These are phyloP conservation scores for Oreochromis aureus DNA, from an alignment of 2,113 vertebrate genomes.

Conservation along the genomic window DNA sequence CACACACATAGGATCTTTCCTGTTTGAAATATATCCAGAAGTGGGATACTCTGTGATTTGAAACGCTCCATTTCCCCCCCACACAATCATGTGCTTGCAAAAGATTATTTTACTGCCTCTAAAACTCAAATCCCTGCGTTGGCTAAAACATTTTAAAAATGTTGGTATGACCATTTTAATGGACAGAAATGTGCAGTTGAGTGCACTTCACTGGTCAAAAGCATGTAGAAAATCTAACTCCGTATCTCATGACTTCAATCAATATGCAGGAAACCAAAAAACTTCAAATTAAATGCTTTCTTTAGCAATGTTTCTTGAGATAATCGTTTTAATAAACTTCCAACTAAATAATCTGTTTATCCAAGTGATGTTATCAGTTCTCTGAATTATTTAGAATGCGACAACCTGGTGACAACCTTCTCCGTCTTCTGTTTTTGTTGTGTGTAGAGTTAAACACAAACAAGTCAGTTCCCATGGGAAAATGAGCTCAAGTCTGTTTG, in stretches of 20 bases:
- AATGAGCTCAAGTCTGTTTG: slow-evolving; percentile 11
- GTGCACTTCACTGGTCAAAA: background rate
- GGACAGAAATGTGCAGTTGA: background rate
- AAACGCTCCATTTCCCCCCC: slow-evolving; percentile 13
- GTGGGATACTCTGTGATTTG: slow-evolving; percentile 42
- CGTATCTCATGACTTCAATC: background rate
- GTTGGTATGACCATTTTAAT: background rate
- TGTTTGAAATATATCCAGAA: slow-evolving; percentile 47
- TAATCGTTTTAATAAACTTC: background rate
- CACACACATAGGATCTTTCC: slow-evolving; percentile 18
- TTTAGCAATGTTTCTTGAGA: background rate
- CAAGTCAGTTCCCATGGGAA: slow-evolving; percentile 34
- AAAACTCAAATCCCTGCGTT: background rate
- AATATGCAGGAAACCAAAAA: background rate
- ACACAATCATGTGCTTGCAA: slow-evolving; percentile 22
- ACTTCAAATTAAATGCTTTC: background rate
- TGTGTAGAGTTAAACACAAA: background rate
- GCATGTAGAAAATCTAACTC: background rate
- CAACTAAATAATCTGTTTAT: background rate
- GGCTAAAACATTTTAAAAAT: background rate
- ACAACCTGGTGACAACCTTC: background rate
- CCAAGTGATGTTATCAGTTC: background rate
- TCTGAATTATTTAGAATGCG: background rate
- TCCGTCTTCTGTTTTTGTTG: background rate
- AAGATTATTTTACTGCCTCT: slow-evolving; percentile 28